phyloP scores from a whole-genome alignment of 2,797 vertebrate genomes.

The Sparus aurata region DNA sequence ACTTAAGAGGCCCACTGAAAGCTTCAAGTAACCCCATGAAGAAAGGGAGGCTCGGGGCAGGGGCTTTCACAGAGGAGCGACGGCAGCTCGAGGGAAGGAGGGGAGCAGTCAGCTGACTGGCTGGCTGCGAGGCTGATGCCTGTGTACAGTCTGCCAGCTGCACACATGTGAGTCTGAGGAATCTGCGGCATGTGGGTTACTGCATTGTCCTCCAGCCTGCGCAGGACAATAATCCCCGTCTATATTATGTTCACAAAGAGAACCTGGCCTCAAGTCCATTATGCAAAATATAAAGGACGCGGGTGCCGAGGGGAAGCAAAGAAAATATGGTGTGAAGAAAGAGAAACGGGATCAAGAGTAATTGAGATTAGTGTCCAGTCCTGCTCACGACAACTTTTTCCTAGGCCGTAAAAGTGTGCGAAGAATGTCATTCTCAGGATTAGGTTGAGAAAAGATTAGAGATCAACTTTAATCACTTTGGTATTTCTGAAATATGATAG shows the following conservation, averaged over 20 bases:
- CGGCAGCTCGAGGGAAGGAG: slow-evolving; percentile 56
- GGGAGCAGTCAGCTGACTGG: slow-evolving; percentile 76
- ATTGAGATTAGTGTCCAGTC: slow-evolving; percentile 45
- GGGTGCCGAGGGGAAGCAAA: slow-evolving; percentile 21
- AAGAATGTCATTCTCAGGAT: slow-evolving; percentile 39
- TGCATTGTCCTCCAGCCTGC: slow-evolving; percentile 73
- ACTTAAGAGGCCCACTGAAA: slow-evolving; percentile 69
- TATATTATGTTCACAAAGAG: slow-evolving; percentile 56
- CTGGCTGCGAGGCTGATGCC: slow-evolving; percentile 38
- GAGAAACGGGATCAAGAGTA: slow-evolving; percentile 45
- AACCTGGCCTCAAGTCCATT: slow-evolving; percentile 51
- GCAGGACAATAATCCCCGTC: slow-evolving; percentile 57
- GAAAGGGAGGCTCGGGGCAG: slow-evolving; percentile 70
- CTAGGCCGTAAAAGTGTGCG: slow-evolving; percentile 24
- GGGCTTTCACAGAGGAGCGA: slow-evolving; percentile 65
- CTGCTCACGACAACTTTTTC: slow-evolving; percentile 19
- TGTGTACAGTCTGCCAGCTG: slow-evolving; percentile 67
- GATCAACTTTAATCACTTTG: slow-evolving; percentile 27
- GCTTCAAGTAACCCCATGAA: slow-evolving; percentile 68
- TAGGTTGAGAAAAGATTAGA: slow-evolving; percentile 22
- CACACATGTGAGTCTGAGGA: slow-evolving; percentile 73
- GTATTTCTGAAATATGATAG: slow-evolving; percentile 2
- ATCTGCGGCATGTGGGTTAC: slow-evolving; percentile 76
- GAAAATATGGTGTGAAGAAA: slow-evolving; percentile 42
- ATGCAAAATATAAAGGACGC: slow-evolving; percentile 48